Evolutionary conservation across 2,888 invertebrate genomes (phyloP), one percentile per base, ranked within the genome.

Genomic region (Lasioglossum oenotherae): DNA sequence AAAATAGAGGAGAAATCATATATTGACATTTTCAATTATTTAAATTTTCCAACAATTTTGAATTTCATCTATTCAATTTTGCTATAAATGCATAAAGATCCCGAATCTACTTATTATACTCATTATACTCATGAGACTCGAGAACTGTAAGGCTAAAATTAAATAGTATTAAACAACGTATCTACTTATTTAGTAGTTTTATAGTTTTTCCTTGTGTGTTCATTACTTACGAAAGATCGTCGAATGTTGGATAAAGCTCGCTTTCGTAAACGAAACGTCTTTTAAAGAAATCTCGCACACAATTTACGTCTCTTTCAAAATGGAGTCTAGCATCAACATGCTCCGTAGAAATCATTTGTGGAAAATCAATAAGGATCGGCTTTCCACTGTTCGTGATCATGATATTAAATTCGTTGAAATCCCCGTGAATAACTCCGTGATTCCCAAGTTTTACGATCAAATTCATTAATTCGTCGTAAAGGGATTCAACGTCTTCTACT

Each of bases 401-500:
- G 87, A 99, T 97, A 95, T 99, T 99, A 95, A 99, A 99, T 96
- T 99, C 99, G 94, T 99, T 99, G 95, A 99, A 99, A 96, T 99
- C 99, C 0, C 99, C 98, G 95, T 99, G 99, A 91, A 99, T 99
- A 4, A 99, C 98, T 0, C 99, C 99, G 92, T 98, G 97, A 96
- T 98, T 98, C 41, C 98, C 99, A 78, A 99, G 96, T 67, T 97
- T 96, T 0, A 99, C 97, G 75, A 99, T 98, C 46, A 99, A 96
- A 92, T 98, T 97, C 99, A 99, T 99, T 84, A 99, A 96, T 92
- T 99, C 98, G 92, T 99, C 98, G 94, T 99, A 99, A 0, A 99
- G 96, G 1, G 96, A 96, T 89, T 97, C 98, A 0, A 97, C 96
- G 93, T 98, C 97, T 0, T 95, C 95, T 2, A 98, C 95, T 92